phyloP scores from a whole-genome alignment of 1,140 invertebrate genomes.

The Stegodyphus dumicola region DNA sequence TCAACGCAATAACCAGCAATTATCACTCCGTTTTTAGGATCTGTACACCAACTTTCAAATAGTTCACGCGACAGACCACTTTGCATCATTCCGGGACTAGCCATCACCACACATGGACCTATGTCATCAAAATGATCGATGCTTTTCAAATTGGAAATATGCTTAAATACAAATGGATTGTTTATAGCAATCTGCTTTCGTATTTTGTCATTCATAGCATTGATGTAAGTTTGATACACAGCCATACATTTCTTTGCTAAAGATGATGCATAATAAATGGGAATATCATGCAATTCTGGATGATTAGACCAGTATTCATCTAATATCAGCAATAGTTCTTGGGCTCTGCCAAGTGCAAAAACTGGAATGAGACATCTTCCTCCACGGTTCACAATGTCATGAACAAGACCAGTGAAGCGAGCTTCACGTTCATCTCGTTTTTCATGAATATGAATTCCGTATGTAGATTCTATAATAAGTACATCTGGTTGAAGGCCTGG shows the following conservation, averaged over 20 bases:
- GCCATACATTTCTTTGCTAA: constrained; percentile 99
- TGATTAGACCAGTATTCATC: constrained; percentile 99
- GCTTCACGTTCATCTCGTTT: constrained; percentile 95
- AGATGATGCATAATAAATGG: constrained; percentile 99
- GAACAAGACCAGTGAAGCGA: constrained; percentile 93
- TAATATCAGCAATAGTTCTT: constrained; percentile 94
- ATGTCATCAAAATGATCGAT: constrained; percentile 99
- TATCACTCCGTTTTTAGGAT: constrained; percentile 97
- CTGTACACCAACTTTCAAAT: constrained; percentile 99
- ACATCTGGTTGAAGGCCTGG: constrained; percentile 96
- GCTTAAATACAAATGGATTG: constrained; percentile 99
- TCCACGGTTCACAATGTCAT: constrained; percentile 95
- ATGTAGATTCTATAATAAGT: constrained; percentile 97
- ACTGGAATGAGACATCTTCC: constrained; percentile 98
- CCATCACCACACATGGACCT: constrained; percentile 99
- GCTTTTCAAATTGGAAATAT: constrained; percentile 98
- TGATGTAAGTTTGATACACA: constrained; percentile 99
- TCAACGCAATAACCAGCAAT: constrained; percentile 99
- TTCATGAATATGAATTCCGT: constrained; percentile 99
- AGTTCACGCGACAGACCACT: constrained; percentile 96
- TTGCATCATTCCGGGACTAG: constrained; percentile 99
- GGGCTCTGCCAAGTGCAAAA: constrained; percentile 97
- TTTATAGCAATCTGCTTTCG: constrained; percentile 95
- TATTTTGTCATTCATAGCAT: constrained; percentile 99
- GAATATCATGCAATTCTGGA: constrained; percentile 98